Evolutionary conservation across 2,888 invertebrate species (phyloP), one percentile per base, ranked within the genome.

Genomic region (Drosophila monieri): DNA sequence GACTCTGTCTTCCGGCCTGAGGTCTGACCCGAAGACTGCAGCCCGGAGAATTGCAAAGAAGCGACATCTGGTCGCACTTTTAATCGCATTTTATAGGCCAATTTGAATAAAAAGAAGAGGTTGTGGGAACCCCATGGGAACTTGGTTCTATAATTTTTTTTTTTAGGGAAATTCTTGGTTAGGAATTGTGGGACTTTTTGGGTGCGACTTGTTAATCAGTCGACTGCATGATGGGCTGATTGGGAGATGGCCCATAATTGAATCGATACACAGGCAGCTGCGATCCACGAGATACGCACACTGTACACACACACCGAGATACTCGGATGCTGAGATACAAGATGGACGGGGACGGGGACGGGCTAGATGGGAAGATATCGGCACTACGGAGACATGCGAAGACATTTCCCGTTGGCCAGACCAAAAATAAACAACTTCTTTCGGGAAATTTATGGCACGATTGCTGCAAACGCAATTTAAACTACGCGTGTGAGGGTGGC

Each of bases 401-500:
- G 58, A 73, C 72, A 75, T 69, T 66, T 68, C 64, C 48, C 43
- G 43, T 64, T 61, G 56, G 60, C 8, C 39, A 41, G 39, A 41
- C 58, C 67, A 46, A 69, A 71, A 74, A 78, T 77, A 72, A 55
- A 55, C 65, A 77, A 80, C 67, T 76, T 77, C 75, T 70, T 53
- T 68, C 35, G 61, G 58, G 53, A 85, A 73, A 88, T 81, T 88
- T 85, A 87, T 81, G 77, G 76, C 74, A 80, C 83, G 70, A 70
- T 61, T 59, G 71, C 60, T 73, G 66, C 44, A 68, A 81, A 68
- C 80, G 70, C 78, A 87, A 87, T 81, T 81, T 87, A 87, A 81
- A 81, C 81, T 85, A 81, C 81, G 81, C 83, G 88, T 81, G 81
- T 85, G 81, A 81, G 81, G 84, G 73, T 61, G 66, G 58, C 55